Evolutionary conservation across 2,797 vertebrate species (phyloP), one percentile per base, ranked within the genome.

Genomic region (Toxotes lorentzi): DNA sequence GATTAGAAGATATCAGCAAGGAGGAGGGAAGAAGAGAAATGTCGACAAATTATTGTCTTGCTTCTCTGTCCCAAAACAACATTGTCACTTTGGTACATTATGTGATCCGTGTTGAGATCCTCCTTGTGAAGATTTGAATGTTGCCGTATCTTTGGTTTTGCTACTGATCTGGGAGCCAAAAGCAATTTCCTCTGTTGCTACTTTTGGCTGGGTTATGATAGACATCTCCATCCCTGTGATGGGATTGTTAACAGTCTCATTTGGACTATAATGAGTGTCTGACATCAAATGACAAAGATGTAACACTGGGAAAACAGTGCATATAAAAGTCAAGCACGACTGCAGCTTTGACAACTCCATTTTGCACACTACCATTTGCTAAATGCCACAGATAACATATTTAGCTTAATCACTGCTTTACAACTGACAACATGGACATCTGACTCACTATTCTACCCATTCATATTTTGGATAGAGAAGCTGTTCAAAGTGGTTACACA

Each of bases 1-100:
- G 83, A 91, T 89, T 73, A 87, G 87, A 91, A 84, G 91, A 88
- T 85, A 86, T 82, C 75, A 56, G 78, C 17, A 12, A 76, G 68
- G 63, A 68, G 70, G 70, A 56, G 57, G 59, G 51, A 34, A 40
- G 77, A 60, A 13, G 73, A 32, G 67, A 86, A 81, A 69, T 47
- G 81, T 64, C 61, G 75, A 88, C 86, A 89, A 85, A 87, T 81
- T 72, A 85, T 45, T 66, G 60, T 54, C 48, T 56, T 57, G 47
- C 69, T 78, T 63, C 72, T 70, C 67, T 73, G 65, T 76, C 76
- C 82, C 75, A 47, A 70, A 84, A 88, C 84, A 87, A 82, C 73
- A 47, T 0, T 16, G 41, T 72, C 77, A 69, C 78, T 80, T 79
- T 63, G 67, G 63, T 61, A 70, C 23, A 61, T 59, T 56, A 60